A percentile compares a stretch with the other conserved stretches of the same genome.
These are phyloP conservation scores for Malurus leucopterus DNA, from an alignment of 2,797 vertebrate species.

Conservation along the genomic window DNA sequence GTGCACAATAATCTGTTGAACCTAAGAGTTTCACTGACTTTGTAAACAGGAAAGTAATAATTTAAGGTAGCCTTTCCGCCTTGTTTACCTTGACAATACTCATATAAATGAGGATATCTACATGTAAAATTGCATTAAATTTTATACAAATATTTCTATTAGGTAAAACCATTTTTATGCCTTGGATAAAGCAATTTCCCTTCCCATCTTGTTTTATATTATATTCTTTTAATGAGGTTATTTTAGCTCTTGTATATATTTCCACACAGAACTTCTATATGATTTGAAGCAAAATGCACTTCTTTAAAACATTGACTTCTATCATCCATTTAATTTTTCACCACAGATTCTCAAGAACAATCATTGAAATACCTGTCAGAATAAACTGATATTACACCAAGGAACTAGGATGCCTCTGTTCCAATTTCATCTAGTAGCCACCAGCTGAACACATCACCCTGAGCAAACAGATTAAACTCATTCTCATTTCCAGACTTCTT, in stretches of 20 bases:
- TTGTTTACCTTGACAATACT: not conserved
- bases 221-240: not conserved
- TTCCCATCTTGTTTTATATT: not conserved
- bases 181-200: not conserved
- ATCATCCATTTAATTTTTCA: not conserved
- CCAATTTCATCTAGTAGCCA: not conserved
- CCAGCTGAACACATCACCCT: not conserved
- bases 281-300: not conserved
- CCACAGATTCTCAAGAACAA: not conserved
- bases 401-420: not conserved
- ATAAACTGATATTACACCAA: not conserved
- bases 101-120: not conserved
- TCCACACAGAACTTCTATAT: not conserved
- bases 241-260: not conserved
- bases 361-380: not conserved
- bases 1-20: not conserved
- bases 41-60: not conserved
- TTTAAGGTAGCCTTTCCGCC: not conserved
- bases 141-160: not conserved
- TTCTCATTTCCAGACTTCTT: not conserved
- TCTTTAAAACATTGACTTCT: not conserved
- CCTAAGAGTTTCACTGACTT: not conserved
- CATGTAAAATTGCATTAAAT: not conserved
- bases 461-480: not conserved
- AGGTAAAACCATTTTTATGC: not conserved